Evolutionary conservation across 2,888 invertebrate species (phyloP).

Genomic region (Lymantria monacha): DNA sequence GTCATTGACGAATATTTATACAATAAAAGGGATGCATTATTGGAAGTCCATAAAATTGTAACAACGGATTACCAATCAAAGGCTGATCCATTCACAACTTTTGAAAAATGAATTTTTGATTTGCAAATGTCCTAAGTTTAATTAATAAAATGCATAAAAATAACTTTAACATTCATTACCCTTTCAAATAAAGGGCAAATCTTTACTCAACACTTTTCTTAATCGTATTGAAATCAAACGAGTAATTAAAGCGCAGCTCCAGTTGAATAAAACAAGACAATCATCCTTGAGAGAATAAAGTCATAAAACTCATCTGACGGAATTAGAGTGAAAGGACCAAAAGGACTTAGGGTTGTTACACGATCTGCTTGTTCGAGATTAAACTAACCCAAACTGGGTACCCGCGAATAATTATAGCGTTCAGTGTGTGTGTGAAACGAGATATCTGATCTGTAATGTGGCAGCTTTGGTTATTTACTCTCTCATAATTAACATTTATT

Average conservation of each 20-base stretch:
- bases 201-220: not conserved
- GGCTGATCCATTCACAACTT: not conserved
- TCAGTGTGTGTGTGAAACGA: not conserved
- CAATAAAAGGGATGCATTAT: no score
- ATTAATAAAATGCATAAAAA: not conserved
- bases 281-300: not conserved
- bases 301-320: not conserved
- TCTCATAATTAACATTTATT: no score
- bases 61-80: not conserved
- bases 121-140: not conserved
- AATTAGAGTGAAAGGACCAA: not conserved
- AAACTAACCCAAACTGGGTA: conserved; percentile 1
- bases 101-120: not conserved
- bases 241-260: not conserved
- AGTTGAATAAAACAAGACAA: not conserved
- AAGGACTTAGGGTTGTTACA: not conserved
- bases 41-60: not conserved
- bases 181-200: not conserved
- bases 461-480: not conserved
- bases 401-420: conserved; percentile 6
- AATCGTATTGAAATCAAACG: not conserved
- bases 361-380: not conserved
- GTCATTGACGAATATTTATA: no score
- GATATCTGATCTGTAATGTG: not conserved
- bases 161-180: not conserved